Evolutionary conservation across 2,888 invertebrate species (phyloP), one percentile per base, ranked within the genome.

Genomic region (Rugalucina vietnamica): DNA sequence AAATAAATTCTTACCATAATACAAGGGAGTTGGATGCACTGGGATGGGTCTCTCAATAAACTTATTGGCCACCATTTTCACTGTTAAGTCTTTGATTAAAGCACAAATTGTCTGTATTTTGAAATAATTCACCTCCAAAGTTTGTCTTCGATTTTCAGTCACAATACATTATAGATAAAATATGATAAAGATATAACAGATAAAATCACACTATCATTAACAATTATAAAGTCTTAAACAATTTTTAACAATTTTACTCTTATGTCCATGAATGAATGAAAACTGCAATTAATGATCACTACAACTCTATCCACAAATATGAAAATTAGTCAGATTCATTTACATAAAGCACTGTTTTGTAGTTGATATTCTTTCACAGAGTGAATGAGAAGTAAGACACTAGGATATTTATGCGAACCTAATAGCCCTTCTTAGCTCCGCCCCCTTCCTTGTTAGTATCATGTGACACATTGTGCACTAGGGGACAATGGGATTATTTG

Each of bases 341-440:
- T 34, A 34, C 65, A 65, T 65, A 65, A 5, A 65, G 1, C 65
- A 65, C 65, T n/a, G 34, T 65, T 21, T n/a, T 18, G 34, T n/a
- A 29, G 65, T n/a, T 65, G 65, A 65, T 3, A n/a, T 65, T 65
- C 65, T 32, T 65, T 65, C 34, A 34, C 32, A 65, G 65, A 34
- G 34, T 21, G 34, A 34, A 34, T 34, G 14, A 21, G 34, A 34
- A 65, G 12, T 65, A 34, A 65, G 34, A 8, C 21, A 65, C 21
- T 34, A 10, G 29, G 34, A 34, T 4, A 32, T 65, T 65, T n/a
- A 65, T 34, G 34, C 34, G 34, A 65, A 65, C 65, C 34, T 65
- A 65, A 65, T 65, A 65, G 34, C 65, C 65, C 34, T 34, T 12
- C 21, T 65, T 34, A 65, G 65, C 65, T 65, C 65, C 65, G 65